Conservation (phyloP, 1,140 invertebrate genomes). For the Melanaphis sacchari region DNA sequence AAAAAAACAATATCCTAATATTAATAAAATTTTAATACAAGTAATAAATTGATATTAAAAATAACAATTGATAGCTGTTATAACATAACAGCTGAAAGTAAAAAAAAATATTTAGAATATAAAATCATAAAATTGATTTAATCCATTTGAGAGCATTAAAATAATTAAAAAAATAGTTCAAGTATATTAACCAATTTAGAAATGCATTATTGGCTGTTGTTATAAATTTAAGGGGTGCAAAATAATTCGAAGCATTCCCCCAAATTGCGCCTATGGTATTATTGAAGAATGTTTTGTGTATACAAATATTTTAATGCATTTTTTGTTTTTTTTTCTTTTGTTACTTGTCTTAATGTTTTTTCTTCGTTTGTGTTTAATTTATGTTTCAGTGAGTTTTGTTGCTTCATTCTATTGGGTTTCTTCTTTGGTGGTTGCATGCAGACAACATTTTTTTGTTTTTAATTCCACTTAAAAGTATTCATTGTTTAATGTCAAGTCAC, state of each 20-base stretch:
- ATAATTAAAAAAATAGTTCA: neutral
- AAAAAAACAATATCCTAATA: neutral
- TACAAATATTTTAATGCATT: slow-evolving; percentile 27
- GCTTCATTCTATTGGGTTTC: slow-evolving; percentile 57
- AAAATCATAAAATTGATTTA: neutral
- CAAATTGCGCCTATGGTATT: neutral
- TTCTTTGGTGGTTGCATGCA: slow-evolving; percentile 57
- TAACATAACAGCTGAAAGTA: neutral
- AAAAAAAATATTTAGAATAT: neutral
- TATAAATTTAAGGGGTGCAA: neutral
- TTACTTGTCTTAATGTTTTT: slow-evolving; percentile 43
- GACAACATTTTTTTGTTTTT: slow-evolving; percentile 55
- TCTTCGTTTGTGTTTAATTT: slow-evolving; percentile 52
- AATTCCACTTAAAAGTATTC: slow-evolving; percentile 28
- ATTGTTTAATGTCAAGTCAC: slow-evolving; percentile 44
- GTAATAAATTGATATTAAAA: neutral
- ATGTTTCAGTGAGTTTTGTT: slow-evolving; percentile 58
- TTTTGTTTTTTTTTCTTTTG: slow-evolving; percentile 22
- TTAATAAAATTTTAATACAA: neutral
- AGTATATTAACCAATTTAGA: neutral
- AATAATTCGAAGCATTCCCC: neutral
- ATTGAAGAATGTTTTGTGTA: slow-evolving; percentile 27
- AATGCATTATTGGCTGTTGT: neutral
- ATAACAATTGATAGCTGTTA: neutral
- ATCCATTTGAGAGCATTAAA: neutral